Percentiles rank a stretch among this genome's conserved stretches.
Conservation (phyloP, 1,140 invertebrate genomes). For the Conopomorpha cramerella region DNA sequence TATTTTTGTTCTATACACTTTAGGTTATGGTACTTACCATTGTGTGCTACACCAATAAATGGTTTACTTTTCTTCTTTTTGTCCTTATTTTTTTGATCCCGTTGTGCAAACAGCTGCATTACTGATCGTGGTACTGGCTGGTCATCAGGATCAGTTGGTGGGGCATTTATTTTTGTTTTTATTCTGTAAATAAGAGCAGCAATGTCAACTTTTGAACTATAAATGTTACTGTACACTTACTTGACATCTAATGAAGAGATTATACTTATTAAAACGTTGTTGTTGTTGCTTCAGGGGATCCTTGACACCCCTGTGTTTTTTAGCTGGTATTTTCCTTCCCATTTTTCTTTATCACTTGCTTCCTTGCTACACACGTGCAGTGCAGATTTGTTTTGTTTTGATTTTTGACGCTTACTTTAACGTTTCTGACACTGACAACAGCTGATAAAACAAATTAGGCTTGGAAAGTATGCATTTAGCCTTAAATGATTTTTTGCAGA, state of each 20-base stretch:
- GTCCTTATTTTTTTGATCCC: slow-evolving; percentile 37
- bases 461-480: too few species aligned
- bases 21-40: too few species aligned
- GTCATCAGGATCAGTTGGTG: slow-evolving; percentile 66
- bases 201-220: not conserved
- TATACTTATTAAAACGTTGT: slow-evolving; percentile 62
- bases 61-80: slow-evolving; percentile 30
- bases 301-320: slow-evolving; percentile 72
- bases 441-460: too few species aligned
- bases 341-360: too few species aligned
- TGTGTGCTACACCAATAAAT: too few species aligned
- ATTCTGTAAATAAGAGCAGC: slow-evolving; percentile 54
- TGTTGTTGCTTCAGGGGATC: slow-evolving; percentile 69
- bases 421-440: too few species aligned
- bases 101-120: slow-evolving; percentile 63
- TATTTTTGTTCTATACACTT: too few species aligned
- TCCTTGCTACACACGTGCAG: too few species aligned
- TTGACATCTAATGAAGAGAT: not conserved
- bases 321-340: slow-evolving; percentile 75
- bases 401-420: too few species aligned
- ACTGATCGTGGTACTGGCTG: slow-evolving; percentile 71
- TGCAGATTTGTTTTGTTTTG: too few species aligned
- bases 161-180: slow-evolving; percentile 68
- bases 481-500: too few species aligned
- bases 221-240: not conserved